phyloP scores from a whole-genome alignment of 2,797 vertebrate genomes.

The Eidolon dupreanum region DNA sequence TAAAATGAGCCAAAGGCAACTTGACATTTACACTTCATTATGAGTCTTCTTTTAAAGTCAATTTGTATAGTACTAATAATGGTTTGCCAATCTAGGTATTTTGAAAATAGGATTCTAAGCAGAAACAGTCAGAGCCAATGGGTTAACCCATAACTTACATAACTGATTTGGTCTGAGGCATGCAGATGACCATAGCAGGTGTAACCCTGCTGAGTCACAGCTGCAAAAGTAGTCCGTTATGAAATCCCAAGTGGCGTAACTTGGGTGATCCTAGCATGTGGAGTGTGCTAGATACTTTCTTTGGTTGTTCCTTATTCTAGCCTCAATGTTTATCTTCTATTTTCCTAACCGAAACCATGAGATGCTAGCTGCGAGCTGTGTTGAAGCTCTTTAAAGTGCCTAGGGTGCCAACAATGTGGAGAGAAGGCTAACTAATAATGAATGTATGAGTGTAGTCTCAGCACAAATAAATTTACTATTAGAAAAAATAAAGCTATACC shows the following conservation, averaged over 20 bases:
- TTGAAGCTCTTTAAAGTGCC: neutral
- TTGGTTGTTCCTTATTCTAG: neutral
- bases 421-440: neutral
- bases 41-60: constrained; percentile 13
- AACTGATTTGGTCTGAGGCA: neutral
- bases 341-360: neutral
- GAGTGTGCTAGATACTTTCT: neutral
- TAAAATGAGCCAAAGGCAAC: neutral
- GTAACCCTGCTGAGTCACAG: neutral
- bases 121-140: neutral
- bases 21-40: neutral
- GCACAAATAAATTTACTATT: neutral
- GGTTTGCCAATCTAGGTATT: neutral
- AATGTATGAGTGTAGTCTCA: neutral
- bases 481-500: neutral
- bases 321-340: neutral
- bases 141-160: neutral
- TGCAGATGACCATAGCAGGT: neutral
- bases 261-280: neutral
- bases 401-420: neutral
- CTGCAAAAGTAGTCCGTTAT: neutral
- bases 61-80: neutral
- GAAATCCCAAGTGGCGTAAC: neutral
- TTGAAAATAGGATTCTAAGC: constrained; percentile 18
- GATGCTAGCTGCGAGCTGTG: neutral